A percentile compares a stretch with the other conserved stretches of the same genome.
Evolutionary conservation across 2,797 vertebrate species (phyloP).

Genomic region (Helostoma temminkii): DNA sequence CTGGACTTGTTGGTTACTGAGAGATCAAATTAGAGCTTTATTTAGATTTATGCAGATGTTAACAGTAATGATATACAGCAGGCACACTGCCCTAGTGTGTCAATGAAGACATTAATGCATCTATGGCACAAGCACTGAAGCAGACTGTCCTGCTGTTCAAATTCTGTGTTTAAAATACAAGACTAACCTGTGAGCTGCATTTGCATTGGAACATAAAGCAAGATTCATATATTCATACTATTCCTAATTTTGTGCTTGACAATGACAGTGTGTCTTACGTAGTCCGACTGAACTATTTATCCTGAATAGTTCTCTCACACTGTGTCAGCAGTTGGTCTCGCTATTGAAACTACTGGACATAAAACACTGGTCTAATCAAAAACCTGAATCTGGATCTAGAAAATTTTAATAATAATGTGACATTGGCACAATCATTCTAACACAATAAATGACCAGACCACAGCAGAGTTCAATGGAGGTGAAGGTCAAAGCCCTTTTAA

Average conservation of each 20-base stretch:
- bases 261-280: constrained; percentile 6
- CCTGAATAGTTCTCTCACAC: background rate
- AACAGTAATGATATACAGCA: constrained; percentile 76
- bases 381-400: background rate
- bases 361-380: background rate
- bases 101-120: constrained; percentile 57
- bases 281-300: constrained; percentile 13
- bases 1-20: constrained; percentile 57
- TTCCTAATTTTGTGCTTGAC: constrained; percentile 20
- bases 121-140: constrained; percentile 11
- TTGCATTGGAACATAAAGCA: constrained; percentile 32
- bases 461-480: background rate
- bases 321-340: background rate
- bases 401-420: background rate
- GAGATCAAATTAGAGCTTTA: constrained; percentile 76
- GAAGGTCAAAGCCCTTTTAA: background rate
- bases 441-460: background rate
- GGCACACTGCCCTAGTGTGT: constrained; percentile 51
- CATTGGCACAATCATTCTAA: background rate
- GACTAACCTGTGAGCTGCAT: constrained; percentile 34
- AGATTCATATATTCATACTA: constrained; percentile 49
- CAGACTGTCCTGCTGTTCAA: constrained; percentile 20
- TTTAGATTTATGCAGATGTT: constrained; percentile 83
- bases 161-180: constrained; percentile 41
- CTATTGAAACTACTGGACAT: background rate